Percentiles rank a stretch among this genome's conserved stretches.
These are phyloP conservation scores for Panthera tigris DNA, from an alignment of 2,113 vertebrate genomes.

Conservation along the genomic window DNA sequence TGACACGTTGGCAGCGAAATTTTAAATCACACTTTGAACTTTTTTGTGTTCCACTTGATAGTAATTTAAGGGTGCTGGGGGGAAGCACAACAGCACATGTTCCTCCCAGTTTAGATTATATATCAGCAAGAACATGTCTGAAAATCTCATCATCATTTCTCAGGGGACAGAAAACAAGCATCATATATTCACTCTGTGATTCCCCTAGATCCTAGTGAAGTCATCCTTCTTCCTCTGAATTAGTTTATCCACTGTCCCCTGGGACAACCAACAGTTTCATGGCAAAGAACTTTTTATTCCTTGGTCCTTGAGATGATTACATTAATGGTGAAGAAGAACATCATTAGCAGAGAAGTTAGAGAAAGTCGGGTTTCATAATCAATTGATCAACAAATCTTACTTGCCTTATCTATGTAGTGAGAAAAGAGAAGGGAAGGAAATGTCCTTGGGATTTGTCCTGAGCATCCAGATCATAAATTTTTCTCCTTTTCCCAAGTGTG, in stretches of 20 bases:
- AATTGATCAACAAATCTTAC: constrained; percentile 13
- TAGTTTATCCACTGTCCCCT: background rate
- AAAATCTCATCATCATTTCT: constrained; percentile 36
- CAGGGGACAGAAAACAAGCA: background rate
- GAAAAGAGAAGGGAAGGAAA: background rate
- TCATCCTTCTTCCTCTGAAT: background rate
- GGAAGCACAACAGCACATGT: background rate
- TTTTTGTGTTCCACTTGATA: background rate
- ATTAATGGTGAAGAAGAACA: constrained; percentile 20
- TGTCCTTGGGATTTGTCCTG: background rate
- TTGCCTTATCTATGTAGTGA: background rate
- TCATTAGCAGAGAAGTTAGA: constrained; percentile 25
- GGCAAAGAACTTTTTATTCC: constrained; percentile 22
- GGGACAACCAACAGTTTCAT: background rate
- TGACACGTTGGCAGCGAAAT: background rate
- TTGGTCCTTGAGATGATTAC: background rate
- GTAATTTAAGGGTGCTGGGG: background rate
- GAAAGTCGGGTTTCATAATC: constrained; percentile 13
- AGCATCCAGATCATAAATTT: background rate
- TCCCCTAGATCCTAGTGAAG: background rate
- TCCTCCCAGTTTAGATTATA: background rate
- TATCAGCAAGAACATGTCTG: background rate
- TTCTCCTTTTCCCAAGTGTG: background rate
- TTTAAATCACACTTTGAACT: background rate
- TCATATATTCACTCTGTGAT: background rate